Evolutionary conservation across 1,140 invertebrate species (phyloP).

Genomic region (Drosophila leontia): DNA sequence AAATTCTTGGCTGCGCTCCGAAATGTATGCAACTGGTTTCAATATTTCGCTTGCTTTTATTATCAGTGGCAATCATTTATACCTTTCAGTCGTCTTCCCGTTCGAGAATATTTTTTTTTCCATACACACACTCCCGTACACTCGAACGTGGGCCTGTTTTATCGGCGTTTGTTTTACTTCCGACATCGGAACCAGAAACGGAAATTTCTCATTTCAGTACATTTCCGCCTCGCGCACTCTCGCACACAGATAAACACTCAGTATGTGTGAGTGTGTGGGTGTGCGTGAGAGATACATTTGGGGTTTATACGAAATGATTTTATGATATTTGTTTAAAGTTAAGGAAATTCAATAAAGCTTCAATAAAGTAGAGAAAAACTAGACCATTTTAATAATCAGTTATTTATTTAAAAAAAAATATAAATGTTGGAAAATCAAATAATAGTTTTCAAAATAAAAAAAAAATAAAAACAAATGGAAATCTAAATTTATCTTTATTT

Average conservation of each 20-base stretch:
- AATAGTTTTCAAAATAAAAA: too few relatives aligned
- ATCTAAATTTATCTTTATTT: not conserved
- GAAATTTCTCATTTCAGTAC: conserved; percentile 83
- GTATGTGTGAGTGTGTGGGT: not conserved
- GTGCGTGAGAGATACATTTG: conserved; percentile 1
- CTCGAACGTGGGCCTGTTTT: conserved; percentile 57
- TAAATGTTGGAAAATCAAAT: too few relatives aligned
- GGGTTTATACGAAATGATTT: not conserved
- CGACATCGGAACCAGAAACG: conserved; percentile 80
- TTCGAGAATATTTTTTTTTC: conserved; percentile 12
- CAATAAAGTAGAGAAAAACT: not conserved
- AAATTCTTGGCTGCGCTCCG: conserved; percentile 53
- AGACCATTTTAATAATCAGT: too few relatives aligned
- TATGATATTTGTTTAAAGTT: too few relatives aligned
- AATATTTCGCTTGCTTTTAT: conserved; percentile 65
- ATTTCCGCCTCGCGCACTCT: conserved; percentile 66
- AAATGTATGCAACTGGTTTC: conserved; percentile 77
- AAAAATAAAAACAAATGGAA: too few relatives aligned
- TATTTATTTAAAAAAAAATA: too few relatives aligned
- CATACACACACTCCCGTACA: conserved; percentile 17
- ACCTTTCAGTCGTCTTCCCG: conserved; percentile 40
- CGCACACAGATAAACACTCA: conserved; percentile 27
- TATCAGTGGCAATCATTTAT: conserved; percentile 71
- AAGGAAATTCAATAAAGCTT: not conserved
- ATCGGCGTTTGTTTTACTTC: conserved; percentile 83